Evolutionary conservation across 2,797 vertebrate species (phyloP).

Genomic region (Typhlichthys eigenmanni): DNA sequence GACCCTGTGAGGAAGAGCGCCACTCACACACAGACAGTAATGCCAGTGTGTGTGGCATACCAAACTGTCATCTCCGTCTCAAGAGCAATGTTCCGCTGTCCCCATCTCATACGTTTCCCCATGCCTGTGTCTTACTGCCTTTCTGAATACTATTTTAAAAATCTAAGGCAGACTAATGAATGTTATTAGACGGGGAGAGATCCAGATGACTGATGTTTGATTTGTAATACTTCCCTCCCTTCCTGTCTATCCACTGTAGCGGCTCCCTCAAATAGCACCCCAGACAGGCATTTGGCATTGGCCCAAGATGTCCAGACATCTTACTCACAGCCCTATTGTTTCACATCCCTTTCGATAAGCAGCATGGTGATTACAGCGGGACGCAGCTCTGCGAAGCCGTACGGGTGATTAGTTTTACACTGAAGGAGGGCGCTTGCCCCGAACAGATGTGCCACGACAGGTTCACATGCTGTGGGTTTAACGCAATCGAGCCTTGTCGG

Average conservation of each 20-base stretch:
- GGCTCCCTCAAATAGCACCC: conserved; percentile 57
- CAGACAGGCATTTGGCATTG: conserved; percentile 74
- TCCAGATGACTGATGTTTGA: conserved; percentile 61
- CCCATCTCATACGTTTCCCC: conserved; percentile 43
- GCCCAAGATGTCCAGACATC: conserved; percentile 76
- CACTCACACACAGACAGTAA: neutral
- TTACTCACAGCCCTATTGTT: conserved; percentile 78
- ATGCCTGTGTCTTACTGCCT: conserved; percentile 19
- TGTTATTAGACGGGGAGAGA: conserved; percentile 53
- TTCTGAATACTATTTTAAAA: conserved; percentile 53
- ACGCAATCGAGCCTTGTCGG: conserved; percentile 12
- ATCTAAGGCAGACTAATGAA: conserved; percentile 64
- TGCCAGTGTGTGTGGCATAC: conserved; percentile 1
- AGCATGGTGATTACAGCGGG: conserved; percentile 66
- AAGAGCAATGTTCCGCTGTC: conserved; percentile 34
- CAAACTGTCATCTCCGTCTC: neutral
- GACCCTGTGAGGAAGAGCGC: neutral
- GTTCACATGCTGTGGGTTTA: conserved; percentile 46
- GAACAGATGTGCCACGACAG: conserved; percentile 58
- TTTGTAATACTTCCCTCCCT: conserved; percentile 58
- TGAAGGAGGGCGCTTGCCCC: conserved; percentile 46
- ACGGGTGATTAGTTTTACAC: conserved; percentile 55
- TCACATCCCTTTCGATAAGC: conserved; percentile 68
- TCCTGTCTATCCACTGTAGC: conserved; percentile 65
- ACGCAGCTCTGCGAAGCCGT: conserved; percentile 47